Conservation (phyloP, 2,113 vertebrate genomes). For the Choloepus hoffmanni region DNA sequence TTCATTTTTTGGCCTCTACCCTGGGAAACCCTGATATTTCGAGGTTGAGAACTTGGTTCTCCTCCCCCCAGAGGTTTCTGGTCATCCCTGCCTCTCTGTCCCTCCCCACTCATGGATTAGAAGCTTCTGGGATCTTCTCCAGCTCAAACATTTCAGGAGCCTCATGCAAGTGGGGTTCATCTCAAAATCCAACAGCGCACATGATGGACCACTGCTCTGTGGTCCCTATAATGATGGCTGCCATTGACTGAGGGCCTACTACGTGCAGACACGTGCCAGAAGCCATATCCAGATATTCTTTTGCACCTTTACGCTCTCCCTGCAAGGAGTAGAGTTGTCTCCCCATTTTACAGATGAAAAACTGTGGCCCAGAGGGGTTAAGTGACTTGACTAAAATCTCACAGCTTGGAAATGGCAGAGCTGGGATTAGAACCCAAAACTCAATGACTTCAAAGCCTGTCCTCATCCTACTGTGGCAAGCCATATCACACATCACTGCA, state of each 20-base stretch:
- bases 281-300: neutral
- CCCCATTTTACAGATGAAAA: neutral
- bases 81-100: neutral
- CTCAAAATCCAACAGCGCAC: neutral
- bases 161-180: neutral
- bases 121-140: neutral
- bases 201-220: no score
- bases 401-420: neutral
- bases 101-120: neutral
- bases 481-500: neutral
- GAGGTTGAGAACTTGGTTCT: neutral
- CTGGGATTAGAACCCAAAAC: slow-evolving; percentile 37
- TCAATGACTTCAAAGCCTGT: neutral
- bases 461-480: neutral
- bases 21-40: neutral
- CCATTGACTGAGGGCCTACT: neutral
- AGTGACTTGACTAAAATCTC: neutral
- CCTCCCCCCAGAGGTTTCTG: neutral
- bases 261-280: fast-evolving
- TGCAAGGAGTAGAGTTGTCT: neutral
- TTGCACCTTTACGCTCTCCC: neutral
- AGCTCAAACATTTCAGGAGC: neutral
- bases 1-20: neutral
- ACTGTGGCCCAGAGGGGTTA: neutral
- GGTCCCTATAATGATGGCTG: no score